Base-by-base conservation (phyloP, 2,888 invertebrate genomes). In the Parnassius smintheus region DNA sequence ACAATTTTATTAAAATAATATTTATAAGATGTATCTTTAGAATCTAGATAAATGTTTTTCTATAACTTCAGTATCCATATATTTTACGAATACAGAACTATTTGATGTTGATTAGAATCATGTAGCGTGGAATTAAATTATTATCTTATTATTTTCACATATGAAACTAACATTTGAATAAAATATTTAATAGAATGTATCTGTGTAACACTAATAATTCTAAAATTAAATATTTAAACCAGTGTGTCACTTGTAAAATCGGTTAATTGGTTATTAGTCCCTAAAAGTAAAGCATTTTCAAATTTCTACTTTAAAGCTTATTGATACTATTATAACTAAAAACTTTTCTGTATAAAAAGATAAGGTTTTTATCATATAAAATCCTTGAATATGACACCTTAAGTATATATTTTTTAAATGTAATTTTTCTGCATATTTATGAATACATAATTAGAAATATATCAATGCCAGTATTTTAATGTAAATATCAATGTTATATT, bases 391-490 rank as follows among this genome's bases (percentile, higher is more conserved):
- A 11, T 57, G 51, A 35, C 54, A 66, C 55, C 58, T 62, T 45
- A 56, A 66, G 57, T 60, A 57, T 57, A 41, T 59, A 66, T 66
- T 60, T 65, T 54, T 52, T 48, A 62, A 66, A 65, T 56, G 53
- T 60, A 45, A 60, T 65, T 62, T 62, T 64, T 61, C 48, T 66
- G 59, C 62, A 60, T 64, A 62, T 65, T 64, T 53, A 63, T 63
- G 75, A 75, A 78, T 75, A 73, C 72, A 76, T 77, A 70, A 78
- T 74, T 79, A 80, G 76, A 77, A 79, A 81, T 81, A 80, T 81
- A 82, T 88, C 79, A 84, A 88, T 86, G 88, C 90, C 91, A 91
- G 91, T 91, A 91, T 91, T 91, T 85, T 85, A 89, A 80, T 90
- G 89, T 91, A 91, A 86, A 91, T 90, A 90, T 85, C 75, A 85